Base-by-base conservation (phyloP, 2,797 vertebrate species). In the Catharus ustulatus region DNA sequence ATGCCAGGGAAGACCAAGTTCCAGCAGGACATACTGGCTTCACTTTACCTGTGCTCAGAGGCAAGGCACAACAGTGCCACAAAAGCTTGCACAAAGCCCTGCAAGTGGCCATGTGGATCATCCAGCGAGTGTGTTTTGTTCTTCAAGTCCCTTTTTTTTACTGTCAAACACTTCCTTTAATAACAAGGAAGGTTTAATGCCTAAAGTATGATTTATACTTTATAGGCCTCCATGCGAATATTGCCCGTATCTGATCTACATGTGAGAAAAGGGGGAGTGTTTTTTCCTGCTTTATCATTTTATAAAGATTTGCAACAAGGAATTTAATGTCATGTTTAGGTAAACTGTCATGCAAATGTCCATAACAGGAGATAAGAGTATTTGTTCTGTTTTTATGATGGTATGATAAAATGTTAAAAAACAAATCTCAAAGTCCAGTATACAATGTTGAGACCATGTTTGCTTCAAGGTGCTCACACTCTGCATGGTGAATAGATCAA, bases 21-120 rank as follows among this genome's bases (percentile, higher is more conserved):
- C 63, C 22, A n/a, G 3, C 27, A 21, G 14, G 42, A 26, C 34
- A 49, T 15, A 20, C 21, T 64, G 49, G 49, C 15, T 29, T 94
- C 1, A 3, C 30, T 59, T 61, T 26, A 42, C 38, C 30, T 59
- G 6, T 29, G 30, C 32, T 68, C 55, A 48, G 48, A 86, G 29
- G 11, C 30, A 90, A 87, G 66, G 32, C 49, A 75, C 6, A 52
- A n/a, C 27, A 2, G 1, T 40, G 57, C 80, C 80, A 52, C 9
- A 48, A 62, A 72, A 80, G 4, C 43, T 38, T 13, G 0, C 26
- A n/a, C 22, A 80, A 75, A 69, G 30, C 30, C 19, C 34, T 36
- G 32, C 27, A 72, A 76, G 13, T 0, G 2, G 24, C 38, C 17
- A 5, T 3, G 5, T 26, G 34, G 20, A 30, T 66, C 0, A 0